phyloP scores from a whole-genome alignment of 2,797 vertebrate genomes.

The Tachyglossus aculeatus region DNA sequence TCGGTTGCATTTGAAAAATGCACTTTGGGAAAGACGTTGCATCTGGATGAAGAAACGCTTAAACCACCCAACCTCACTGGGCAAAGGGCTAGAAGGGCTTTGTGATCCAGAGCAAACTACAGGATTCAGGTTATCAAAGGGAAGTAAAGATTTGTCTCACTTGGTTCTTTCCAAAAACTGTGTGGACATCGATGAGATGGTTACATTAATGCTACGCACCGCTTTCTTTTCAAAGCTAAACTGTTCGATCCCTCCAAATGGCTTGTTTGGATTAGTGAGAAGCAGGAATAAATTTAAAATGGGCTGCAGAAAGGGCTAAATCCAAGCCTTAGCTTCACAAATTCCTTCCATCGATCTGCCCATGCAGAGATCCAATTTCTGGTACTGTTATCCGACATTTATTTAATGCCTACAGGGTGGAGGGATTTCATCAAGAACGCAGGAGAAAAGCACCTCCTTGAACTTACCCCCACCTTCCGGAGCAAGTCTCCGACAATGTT shows the following conservation, averaged over 20 bases:
- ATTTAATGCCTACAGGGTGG: too few relatives aligned
- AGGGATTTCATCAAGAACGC: background rate
- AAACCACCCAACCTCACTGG: background rate
- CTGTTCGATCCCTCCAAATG: too few relatives aligned
- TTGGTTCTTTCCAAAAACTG: too few relatives aligned
- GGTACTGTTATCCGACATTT: background rate
- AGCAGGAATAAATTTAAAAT: too few relatives aligned
- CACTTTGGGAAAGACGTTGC: background rate
- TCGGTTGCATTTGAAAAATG: background rate
- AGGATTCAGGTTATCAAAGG: too few relatives aligned
- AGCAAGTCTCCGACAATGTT: conserved; percentile 97
- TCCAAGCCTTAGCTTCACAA: background rate
- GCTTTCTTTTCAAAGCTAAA: too few relatives aligned
- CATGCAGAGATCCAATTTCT: background rate
- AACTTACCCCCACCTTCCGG: conserved; percentile 94
- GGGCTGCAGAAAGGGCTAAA: background rate
- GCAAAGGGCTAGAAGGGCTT: background rate
- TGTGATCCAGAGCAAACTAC: background rate
- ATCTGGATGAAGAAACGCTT: background rate
- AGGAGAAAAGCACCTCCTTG: background rate
- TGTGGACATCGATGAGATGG: too few relatives aligned
- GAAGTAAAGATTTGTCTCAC: background rate
- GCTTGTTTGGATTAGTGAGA: too few relatives aligned
- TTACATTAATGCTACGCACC: too few relatives aligned
- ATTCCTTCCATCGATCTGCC: background rate